Evolutionary conservation across 2,888 invertebrate genomes (phyloP), one percentile per base, ranked within the genome.

Genomic region (Geophilus truncorum): DNA sequence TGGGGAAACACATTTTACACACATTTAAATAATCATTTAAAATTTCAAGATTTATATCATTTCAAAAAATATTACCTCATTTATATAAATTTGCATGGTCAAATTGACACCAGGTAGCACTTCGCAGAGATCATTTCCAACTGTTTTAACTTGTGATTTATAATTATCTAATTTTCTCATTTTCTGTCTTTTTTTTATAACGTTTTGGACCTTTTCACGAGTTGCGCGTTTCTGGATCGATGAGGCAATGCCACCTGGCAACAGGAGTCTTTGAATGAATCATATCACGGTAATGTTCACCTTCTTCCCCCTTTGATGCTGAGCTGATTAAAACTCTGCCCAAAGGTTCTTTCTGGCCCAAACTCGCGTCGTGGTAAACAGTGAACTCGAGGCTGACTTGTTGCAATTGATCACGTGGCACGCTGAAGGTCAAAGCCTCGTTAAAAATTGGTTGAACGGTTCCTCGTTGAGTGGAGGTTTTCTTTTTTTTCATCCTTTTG

Each of bases 321-420:
- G 88, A 87, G 12, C 90, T 90, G 78, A 92, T 88, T 12, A 90
- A 84, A 79, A 90, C 89, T 36, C 89, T 86, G 0, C 90, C 90
- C 12, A 90, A 86, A 51, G 90, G 86, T 85, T 91, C 91, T 40
- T 85, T 85, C 30, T 80, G 82, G 83, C 90, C 91, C 82, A 91
- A 86, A 21, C 91, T 86, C 83, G 90, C 91, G 84, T 91, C 91
- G 84, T 91, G 91, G 77, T 90, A 88, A 0, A 92, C 90, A 4
- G 88, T 87, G 83, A 92, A 89, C 84, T 92, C 91, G 12, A 92
- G 85, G 25, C 88, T 86, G 80, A 90, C 89, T 82, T 88, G 89
- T 81, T 90, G 89, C 18, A 92, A 86, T 79, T 87, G 87, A 70
- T 91, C 91, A 82, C 89, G 89, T 40, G 85, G 84, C 21, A 89